These are phyloP conservation scores for Peromyscus aztecus DNA, from an alignment of 2,797 vertebrate genomes.

Conservation along the genomic window DNA sequence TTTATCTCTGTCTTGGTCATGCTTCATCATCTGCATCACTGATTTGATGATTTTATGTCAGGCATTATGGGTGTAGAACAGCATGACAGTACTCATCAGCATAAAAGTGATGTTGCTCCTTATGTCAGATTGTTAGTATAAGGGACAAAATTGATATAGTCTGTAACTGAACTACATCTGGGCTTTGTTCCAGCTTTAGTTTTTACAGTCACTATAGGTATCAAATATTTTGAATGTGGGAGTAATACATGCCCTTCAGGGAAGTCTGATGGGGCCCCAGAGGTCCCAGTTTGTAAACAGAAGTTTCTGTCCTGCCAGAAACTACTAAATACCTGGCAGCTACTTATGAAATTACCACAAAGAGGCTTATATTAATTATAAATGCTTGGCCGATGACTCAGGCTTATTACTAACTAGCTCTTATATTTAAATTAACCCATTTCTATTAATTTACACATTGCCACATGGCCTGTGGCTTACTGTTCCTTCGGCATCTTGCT, in stretches of 20 bases:
- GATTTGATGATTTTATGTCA: neutral
- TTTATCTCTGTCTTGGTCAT: neutral
- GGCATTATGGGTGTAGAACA: neutral
- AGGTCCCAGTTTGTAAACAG: neutral
- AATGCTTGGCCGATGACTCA: no score
- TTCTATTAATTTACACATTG: no score
- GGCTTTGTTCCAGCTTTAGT: neutral
- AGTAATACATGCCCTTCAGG: neutral
- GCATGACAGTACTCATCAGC: neutral
- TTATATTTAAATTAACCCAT: no score
- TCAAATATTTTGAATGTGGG: neutral
- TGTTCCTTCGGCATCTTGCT: no score
- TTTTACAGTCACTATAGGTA: neutral
- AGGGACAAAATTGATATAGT: neutral
- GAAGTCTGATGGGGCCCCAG: neutral
- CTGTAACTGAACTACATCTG: neutral
- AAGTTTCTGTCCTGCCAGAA: no score
- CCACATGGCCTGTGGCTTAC: no score
- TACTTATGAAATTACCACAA: no score
- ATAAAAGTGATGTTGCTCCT: neutral
- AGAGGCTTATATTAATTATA: no score
- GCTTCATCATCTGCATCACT: neutral
- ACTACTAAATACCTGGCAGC: no score
- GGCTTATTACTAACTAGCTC: no score
- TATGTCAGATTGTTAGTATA: neutral